Evolutionary conservation across 2,797 vertebrate genomes (phyloP), one percentile per base, ranked within the genome.

Genomic region (Sebastes umbrosus): DNA sequence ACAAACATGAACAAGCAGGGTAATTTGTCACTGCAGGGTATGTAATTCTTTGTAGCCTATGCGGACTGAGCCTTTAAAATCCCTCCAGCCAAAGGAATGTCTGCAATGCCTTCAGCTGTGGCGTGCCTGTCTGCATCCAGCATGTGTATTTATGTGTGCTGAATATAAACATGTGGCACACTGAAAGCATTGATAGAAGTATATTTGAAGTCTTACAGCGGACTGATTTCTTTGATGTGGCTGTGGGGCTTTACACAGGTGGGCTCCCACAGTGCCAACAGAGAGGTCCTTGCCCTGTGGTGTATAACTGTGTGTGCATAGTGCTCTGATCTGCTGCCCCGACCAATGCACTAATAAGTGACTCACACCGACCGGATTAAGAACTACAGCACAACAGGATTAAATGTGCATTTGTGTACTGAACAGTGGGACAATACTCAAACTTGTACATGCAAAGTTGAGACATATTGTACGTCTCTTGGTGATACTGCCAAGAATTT

Each of bases 211-310:
- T 80, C 72, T 69, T 65, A 20, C 18, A 80, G 64, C n/a, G 2
- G 67, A 46, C 10, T 3, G 10, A 39, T 29, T 36, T 43, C 78
- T 90, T 80, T 90, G 70, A 90, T 91, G 88, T 87, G 85, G 85
- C 34, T 50, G 58, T 12, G n/a, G 59, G 73, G 72, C 55, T 90
- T 84, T 84, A 66, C 83, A 81, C 86, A 91, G 90, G 87, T 92
- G 86, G 86, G 68, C 75, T 87, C 59, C 66, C 59, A 39, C 78
- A 8, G 39, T 18, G 75, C 73, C 77, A 57, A 43, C 70, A 72
- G 46, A 55, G 58, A 81, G 73, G 73, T 75, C 78, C 70, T 66
- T 69, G 50, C 57, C 31, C 63, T 60, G 60, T 11, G 63, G 75
- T 67, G 69, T 64, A 69, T 54, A 74, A 55, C 43, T 55, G 31